Percentiles rank a stretch among this genome's conserved stretches.
Evolutionary conservation across 2,888 invertebrate species (phyloP).

Genomic region (Dasysyrphus albostriatus): DNA sequence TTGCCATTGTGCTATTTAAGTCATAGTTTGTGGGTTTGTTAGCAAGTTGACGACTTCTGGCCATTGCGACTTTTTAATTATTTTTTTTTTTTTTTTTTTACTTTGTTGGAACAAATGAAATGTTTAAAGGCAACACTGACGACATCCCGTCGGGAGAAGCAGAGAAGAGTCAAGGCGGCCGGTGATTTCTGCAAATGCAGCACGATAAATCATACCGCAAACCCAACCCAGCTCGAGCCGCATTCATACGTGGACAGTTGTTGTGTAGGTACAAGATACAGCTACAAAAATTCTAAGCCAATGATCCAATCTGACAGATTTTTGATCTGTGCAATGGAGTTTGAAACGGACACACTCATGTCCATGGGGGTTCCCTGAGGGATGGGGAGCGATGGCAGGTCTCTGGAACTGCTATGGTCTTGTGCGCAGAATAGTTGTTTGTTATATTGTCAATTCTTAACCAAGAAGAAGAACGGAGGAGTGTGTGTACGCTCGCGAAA

Average conservation of each 20-base stretch:
- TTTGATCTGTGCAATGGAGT: conserved; percentile 73
- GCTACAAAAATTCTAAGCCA: conserved; percentile 72
- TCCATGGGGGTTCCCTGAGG: conserved; percentile 65
- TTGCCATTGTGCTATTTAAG: conserved; percentile 2
- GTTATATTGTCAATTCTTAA: conserved; percentile 22
- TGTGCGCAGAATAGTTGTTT: conserved; percentile 18
- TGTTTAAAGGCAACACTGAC: not conserved
- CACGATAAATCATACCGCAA: conserved; percentile 70
- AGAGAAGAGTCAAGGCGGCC: conserved; percentile 17
- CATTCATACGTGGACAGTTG: conserved; percentile 74
- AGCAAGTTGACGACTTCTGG: no score
- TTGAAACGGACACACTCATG: conserved; percentile 66
- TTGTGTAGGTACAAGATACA: conserved; percentile 71
- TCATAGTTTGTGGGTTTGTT: not conserved
- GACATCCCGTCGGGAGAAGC: not conserved
- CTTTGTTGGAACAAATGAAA: not conserved
- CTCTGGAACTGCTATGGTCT: conserved; percentile 13
- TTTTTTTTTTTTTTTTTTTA: not conserved
- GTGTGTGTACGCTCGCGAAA: conserved; percentile 29
- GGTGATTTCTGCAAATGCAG: conserved; percentile 65
- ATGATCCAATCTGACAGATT: conserved; percentile 75
- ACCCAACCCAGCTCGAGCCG: conserved; percentile 67
- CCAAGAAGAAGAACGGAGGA: not conserved
- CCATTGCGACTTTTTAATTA: not conserved
- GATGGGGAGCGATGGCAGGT: not conserved